Base-by-base conservation (phyloP, 1,140 invertebrate species). In the Drosophila chauvacae region DNA sequence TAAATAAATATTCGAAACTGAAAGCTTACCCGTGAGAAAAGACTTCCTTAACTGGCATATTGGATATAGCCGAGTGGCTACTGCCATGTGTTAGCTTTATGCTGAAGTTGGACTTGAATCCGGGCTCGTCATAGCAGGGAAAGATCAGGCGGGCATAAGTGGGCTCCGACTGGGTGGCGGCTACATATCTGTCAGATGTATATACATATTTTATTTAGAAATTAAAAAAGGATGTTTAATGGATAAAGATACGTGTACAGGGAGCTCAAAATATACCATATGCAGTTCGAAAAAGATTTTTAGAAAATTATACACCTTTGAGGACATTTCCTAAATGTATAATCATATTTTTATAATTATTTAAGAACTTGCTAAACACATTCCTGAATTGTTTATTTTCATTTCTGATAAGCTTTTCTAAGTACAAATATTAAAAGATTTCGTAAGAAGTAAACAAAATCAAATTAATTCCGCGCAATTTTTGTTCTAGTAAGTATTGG, bases 61-160 rank as follows among this genome's bases (percentile, higher is more conserved):
- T 96, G 1, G 94, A 94, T 5, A 95, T 92, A 0, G 94, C 94
- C 2, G 66, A 93, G 62, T 95, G 93, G 10, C 92, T 90, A 3
- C 59, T 79, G 3, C 93, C 93, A 57, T 94, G 94, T 0, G 95
- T 94, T 14, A 97, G 80, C 0, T 91, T 93, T 1, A 97, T 92
- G 14, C 90, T 93, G 80, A 96, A 98, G 4, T 93, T 94, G 0
- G 96, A 95, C 85, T 97, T 97, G 73, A 96, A 95, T 16, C 94
- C 93, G 0, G 98, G 98, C 82, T 99, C 97, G 92, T 99, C 98
- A 83, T 97, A 97, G 88, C 97, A 98, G 0, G 97, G 97, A 86
- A 98, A 98, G 3, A 96, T 96, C 42, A 95, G 93, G 11, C 97
- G 94, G 1, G 97, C 97, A 91, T 95, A 95, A 0, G 95, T 96